Conservation (phyloP, 1,140 invertebrate genomes). For the Ips typographus region DNA sequence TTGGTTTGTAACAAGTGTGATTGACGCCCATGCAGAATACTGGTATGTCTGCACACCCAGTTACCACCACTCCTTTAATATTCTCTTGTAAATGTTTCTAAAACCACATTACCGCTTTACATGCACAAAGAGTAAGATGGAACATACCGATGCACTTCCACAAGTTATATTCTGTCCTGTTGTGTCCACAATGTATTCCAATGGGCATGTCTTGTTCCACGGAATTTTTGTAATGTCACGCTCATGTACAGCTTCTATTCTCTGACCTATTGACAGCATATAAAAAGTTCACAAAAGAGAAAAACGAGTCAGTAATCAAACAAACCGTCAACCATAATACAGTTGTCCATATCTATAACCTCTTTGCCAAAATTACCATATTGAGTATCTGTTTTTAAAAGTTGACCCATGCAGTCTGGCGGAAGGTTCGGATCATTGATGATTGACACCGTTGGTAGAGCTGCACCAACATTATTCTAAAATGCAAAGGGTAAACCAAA, state of each 20-base stretch:
- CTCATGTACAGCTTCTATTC: conserved; percentile 21
- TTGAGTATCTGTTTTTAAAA: conserved; percentile 29
- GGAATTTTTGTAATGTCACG: conserved; percentile 22
- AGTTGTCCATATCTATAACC: conserved; percentile 29
- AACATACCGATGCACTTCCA: conserved; percentile 24
- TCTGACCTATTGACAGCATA: conserved; percentile 9
- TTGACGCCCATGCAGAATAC: conserved; percentile 33
- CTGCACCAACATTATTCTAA: conserved; percentile 20
- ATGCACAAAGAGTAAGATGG: neutral
- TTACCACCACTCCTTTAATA: conserved; percentile 28
- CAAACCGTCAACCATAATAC: conserved; percentile 27
- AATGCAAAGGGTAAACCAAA: neutral
- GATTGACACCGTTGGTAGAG: conserved; percentile 20
- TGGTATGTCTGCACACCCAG: conserved; percentile 29
- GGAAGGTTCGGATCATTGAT: conserved; percentile 30
- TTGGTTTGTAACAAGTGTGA: conserved; percentile 27
- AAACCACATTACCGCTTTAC: too few species aligned
- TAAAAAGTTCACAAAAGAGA: neutral
- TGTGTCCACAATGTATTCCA: conserved; percentile 32
- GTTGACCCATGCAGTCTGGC: conserved; percentile 20
- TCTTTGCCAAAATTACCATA: conserved; percentile 30
- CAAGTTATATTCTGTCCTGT: conserved; percentile 31
- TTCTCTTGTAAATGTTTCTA: conserved; percentile 23
- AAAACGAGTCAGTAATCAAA: neutral
- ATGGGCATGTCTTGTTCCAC: conserved; percentile 24